phyloP scores from a whole-genome alignment of 2,113 vertebrate genomes.

The Corythoichthys haematopterus region DNA sequence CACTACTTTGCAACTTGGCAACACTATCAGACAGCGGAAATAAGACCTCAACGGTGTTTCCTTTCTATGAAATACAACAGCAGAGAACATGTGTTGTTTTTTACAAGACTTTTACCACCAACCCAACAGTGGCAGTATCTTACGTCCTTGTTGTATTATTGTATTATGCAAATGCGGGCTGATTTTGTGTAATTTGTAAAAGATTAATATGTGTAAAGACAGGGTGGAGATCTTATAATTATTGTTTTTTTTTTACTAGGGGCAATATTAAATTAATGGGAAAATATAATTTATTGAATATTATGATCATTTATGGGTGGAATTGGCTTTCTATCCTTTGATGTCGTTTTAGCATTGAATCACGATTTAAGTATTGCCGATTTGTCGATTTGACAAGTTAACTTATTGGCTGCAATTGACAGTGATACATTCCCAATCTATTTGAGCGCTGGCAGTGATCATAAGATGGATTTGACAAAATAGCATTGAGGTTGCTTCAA shows the following conservation, averaged over 20 bases:
- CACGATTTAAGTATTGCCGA: neutral
- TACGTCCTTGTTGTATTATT: neutral
- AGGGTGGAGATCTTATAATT: neutral
- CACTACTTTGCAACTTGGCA: conserved; percentile 36
- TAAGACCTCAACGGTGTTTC: conserved; percentile 27
- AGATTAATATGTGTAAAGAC: neutral
- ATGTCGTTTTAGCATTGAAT: neutral
- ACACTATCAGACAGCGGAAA: conserved; percentile 40
- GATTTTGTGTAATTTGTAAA: neutral
- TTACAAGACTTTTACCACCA: neutral
- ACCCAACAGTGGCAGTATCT: neutral
- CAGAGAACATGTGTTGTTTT: neutral
- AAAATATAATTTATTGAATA: neutral
- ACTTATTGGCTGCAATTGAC: no score
- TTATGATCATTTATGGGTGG: neutral
- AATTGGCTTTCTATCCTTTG: neutral
- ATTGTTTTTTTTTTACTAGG: neutral
- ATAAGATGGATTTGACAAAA: no score
- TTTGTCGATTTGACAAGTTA: no score
- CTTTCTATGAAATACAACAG: conserved; percentile 2
- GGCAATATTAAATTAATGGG: neutral
- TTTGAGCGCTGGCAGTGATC: no score
- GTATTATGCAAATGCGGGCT: neutral
- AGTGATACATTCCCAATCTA: no score
- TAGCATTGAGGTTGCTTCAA: no score